Base-by-base conservation (phyloP, 1,140 invertebrate genomes). In the Aricia agestis region DNA sequence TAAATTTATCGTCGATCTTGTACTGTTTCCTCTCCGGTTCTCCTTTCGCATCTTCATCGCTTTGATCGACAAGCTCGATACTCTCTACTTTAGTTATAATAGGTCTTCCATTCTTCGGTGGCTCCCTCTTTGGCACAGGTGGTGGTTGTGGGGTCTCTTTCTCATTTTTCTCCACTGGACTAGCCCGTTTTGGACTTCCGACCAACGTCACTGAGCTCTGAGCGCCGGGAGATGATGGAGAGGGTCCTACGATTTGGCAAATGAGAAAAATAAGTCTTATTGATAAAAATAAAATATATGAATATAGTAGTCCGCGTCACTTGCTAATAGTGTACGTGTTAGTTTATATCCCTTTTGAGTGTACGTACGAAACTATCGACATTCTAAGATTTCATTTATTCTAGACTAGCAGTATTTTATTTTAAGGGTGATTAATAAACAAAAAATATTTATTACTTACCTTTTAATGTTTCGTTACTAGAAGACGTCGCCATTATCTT, bases 401-500 rank as follows among this genome's bases (percentile, higher is more conserved):
- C n/a, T n/a, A n/a, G n/a, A n/a, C n/a, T n/a, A n/a, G n/a, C n/a
- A n/a, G n/a, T n/a, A n/a, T n/a, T n/a, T n/a, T n/a, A n/a, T n/a
- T n/a, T n/a, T n/a, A n/a, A n/a, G n/a, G n/a, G n/a, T n/a, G n/a
- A n/a, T n/a, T n/a, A n/a, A n/a, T n/a, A n/a, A n/a, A n/a, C n/a
- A n/a, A n/a, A n/a, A n/a, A n/a, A n/a, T n/a, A n/a, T n/a, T n/a
- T n/a, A n/a, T n/a, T n/a, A n/a, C n/a, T n/a, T n/a, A n/a, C 95
- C 95, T 91, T 95, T 96, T 3, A 96, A 86, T 41, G 95, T 96
- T 81, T 96, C 95, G 66, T 94, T 94, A 83, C 95, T 96, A 0
- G 94, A 95, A 0, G 95, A 96, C 1, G 93, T 94, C 0, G 94
- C 93, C 77, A 96, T 95, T 59, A 93, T 93, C 74, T 94, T 95